Base-by-base conservation (phyloP, 2,797 vertebrate genomes). In the Numenius phaeopus region DNA sequence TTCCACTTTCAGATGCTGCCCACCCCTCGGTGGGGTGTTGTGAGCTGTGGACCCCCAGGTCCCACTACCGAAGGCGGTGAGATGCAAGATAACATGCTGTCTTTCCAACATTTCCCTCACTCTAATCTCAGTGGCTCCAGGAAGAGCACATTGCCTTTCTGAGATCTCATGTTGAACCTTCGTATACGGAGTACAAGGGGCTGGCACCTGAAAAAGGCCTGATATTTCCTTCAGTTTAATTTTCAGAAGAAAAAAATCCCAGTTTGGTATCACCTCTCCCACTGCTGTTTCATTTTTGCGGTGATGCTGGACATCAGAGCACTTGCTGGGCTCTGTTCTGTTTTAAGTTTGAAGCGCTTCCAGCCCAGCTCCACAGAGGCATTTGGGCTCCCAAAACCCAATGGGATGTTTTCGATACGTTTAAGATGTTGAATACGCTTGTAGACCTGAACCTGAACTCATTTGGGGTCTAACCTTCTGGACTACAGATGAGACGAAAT, bases 91-190 rank as follows among this genome's bases (percentile, higher is more conserved):
- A 10, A 66, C 21, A 11, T 8, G 21, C 5, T 57, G 4, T 54
- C 71, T 19, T 50, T 46, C 44, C 5, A 73, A 21, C 40, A 50
- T 47, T 77, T 81, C 16, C 2, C 2, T 83, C 9, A 55, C 19
- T 12, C 17, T 77, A 67, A 27, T 7, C n/a, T 46, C 1, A 1
- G 16, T 50, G 52, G n/a, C 11, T 57, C 14, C 39, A 78, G 52
- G 20, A 66, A 16, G 19, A 75, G 13, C 8, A 50, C 0, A 0
- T 54, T 67, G 3, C 22, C 40, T 69, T 19, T 82, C 44, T 83
- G 62, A 39, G 40, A 55, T 34, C 61, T 23, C 23, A 26, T 39
- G 29, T 4, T 83, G 67, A 70, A 14, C 22, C 37, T 70, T 65
- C 40, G 32, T 23, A 59, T 29, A 40, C 5, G 1, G 6, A 27